Conservation (phyloP, 2,113 vertebrate species). For the Hippocampus barbouri region DNA sequence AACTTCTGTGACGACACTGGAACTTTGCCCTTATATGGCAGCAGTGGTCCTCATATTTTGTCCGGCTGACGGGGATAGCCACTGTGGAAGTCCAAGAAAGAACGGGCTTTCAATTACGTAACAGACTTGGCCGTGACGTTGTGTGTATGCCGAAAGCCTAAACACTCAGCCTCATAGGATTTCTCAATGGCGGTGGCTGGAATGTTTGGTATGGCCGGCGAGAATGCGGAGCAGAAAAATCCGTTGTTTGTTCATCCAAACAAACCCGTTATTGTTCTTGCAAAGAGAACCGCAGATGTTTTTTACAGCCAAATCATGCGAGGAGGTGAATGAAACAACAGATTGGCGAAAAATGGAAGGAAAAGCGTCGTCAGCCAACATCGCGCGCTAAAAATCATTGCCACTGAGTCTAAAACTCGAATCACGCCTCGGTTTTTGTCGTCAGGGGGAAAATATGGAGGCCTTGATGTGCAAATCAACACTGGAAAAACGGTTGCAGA, state of each 20-base stretch:
- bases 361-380: neutral
- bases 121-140: conserved; percentile 34
- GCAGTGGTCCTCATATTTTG: conserved; percentile 9
- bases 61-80: conserved; percentile 22
- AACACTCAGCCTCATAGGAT: conserved; percentile 42
- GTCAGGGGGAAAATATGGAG: conserved; percentile 4
- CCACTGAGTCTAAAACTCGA: neutral
- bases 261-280: conserved; percentile 38
- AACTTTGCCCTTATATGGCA: conserved; percentile 56
- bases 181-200: conserved; percentile 53
- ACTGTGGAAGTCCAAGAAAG: conserved; percentile 27
- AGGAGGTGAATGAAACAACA: conserved; percentile 1
- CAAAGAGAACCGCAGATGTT: conserved; percentile 17
- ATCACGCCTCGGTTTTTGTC: neutral
- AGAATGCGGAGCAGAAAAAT: conserved; percentile 47
- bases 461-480: conserved; percentile 8
- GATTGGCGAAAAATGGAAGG: neutral
- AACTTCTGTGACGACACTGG: conserved; percentile 28
- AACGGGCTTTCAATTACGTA: conserved; percentile 52
- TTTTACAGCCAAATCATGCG: conserved; percentile 18
- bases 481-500: conserved; percentile 5
- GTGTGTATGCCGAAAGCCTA: conserved; percentile 41
- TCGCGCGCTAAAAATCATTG: neutral
- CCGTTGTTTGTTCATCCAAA: conserved; percentile 56
- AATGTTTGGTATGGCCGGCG: conserved; percentile 59